phyloP scores from a whole-genome alignment of 2,888 invertebrate genomes.

The Iphiclides podalirius region DNA sequence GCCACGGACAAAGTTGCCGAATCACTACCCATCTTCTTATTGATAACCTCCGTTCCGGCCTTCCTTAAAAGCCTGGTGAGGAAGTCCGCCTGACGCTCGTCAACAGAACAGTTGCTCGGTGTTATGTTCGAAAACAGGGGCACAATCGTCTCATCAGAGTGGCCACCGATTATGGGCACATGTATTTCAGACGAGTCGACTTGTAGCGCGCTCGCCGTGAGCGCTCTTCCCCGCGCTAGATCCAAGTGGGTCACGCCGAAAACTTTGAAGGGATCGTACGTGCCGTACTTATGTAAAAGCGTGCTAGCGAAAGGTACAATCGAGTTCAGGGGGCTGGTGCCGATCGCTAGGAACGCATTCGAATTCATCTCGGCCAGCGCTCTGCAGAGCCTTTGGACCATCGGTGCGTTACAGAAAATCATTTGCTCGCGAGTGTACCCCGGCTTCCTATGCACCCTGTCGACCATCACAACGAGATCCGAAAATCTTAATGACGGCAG shows the following conservation, averaged over 20 bases:
- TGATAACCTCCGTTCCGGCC: constrained; percentile 50
- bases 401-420: constrained; percentile 48
- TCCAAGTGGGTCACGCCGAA: constrained; percentile 60
- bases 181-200: constrained; percentile 40
- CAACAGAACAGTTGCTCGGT: constrained; percentile 37
- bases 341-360: constrained; percentile 50
- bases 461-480: constrained; percentile 48
- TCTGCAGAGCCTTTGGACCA: constrained; percentile 45
- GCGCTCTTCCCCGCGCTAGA: constrained; percentile 42
- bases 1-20: constrained; percentile 49
- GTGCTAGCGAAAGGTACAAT: constrained; percentile 54
- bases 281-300: constrained; percentile 43
- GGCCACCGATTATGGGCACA: constrained; percentile 59
- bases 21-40: constrained; percentile 45
- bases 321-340: constrained; percentile 56
- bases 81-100: constrained; percentile 43
- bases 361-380: constrained; percentile 48
- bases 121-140: constrained; percentile 56
- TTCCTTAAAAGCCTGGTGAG: constrained; percentile 50
- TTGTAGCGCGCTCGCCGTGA: constrained; percentile 41
- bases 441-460: constrained; percentile 41
- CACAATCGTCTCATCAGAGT: constrained; percentile 56
- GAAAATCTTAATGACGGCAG: constrained; percentile 41
- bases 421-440: constrained; percentile 45
- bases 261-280: constrained; percentile 53